Evolutionary conservation across 2,888 invertebrate species (phyloP), one percentile per base, ranked within the genome.

Genomic region (Drosophila demipolita): DNA sequence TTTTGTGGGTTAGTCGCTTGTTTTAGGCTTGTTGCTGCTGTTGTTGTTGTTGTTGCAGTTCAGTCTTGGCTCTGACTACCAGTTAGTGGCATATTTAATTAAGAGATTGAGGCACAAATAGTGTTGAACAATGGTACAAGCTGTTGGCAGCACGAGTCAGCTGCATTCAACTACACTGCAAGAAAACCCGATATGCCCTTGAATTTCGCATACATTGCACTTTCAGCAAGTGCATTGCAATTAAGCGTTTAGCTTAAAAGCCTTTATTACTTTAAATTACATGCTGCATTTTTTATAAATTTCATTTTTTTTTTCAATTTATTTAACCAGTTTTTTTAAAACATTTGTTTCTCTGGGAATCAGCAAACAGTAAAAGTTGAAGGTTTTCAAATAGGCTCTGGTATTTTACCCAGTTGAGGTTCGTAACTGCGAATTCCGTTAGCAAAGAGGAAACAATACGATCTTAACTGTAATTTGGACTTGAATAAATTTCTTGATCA

Each of bases 21-120:
- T 42, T 48, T 35, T 67, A 49, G 23, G 23, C 11, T 54, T 33
- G 20, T 45, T 33, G 36, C 54, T 66, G 54, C 26, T 55, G 54
- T 45, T 33, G 36, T 59, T 66, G 54, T 49, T 63, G 54, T 42
- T 70, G 70, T 57, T 58, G 71, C 40, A 40, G 40, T 59, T 62
- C 53, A 61, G 62, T 42, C 55, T 55, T 35, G 59, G 54, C 55
- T 63, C 52, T 72, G 72, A 68, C 78, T 73, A 67, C 75, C 80
- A 88, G 83, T 87, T 80, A 71, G 87, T 80, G 80, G 89, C 82
- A 85, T 87, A 91, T 91, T 91, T 91, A 91, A 91, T 91, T 91
- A 91, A 91, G 91, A 87, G 91, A 91, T 91, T 91, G 90, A 90
- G 82, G 55, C 69, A 59, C 82, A 71, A 82, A 86, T 82, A 84